Conservation (phyloP, 1,140 invertebrate genomes). For the Zaprionus inermis region DNA sequence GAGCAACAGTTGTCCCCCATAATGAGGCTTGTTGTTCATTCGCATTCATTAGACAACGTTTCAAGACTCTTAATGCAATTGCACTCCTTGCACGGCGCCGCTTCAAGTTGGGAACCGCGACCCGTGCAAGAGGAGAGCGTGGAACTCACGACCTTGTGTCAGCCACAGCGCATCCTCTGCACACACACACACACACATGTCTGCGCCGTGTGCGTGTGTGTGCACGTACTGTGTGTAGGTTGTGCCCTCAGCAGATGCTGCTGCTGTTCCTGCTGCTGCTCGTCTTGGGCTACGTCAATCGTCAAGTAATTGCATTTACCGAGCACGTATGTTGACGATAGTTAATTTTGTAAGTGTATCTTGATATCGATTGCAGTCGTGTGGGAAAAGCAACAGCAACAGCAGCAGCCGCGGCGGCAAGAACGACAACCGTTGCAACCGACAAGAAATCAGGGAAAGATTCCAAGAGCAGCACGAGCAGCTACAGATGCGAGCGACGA, state of each 20-base stretch:
- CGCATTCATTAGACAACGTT: slow-evolving; percentile 59
- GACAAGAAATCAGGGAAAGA: slow-evolving; percentile 22
- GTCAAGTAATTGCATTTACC: slow-evolving; percentile 82
- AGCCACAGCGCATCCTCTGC: slow-evolving; percentile 40
- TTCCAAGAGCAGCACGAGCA: slow-evolving; percentile 3
- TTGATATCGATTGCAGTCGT: slow-evolving; percentile 77
- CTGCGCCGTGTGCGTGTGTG: neutral
- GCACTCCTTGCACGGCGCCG: slow-evolving; percentile 33
- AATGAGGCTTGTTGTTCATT: slow-evolving; percentile 57
- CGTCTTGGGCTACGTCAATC: slow-evolving; percentile 57
- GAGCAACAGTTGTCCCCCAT: slow-evolving; percentile 63
- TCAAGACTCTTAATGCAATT: slow-evolving; percentile 61
- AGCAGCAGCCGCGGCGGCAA: slow-evolving; percentile 22
- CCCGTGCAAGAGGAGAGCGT: neutral
- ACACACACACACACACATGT: neutral
- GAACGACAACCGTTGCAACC: slow-evolving; percentile 13
- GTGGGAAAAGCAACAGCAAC: slow-evolving; percentile 28
- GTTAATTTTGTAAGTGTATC: slow-evolving; percentile 83
- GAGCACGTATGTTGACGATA: slow-evolving; percentile 82
- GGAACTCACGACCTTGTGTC: slow-evolving; percentile 46
- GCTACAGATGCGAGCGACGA: slow-evolving; percentile 32
- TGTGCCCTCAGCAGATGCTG: slow-evolving; percentile 5
- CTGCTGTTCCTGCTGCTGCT: neutral
- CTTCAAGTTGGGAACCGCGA: slow-evolving; percentile 28
- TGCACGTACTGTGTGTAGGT: slow-evolving; percentile 8